A percentile compares a stretch with the other conserved stretches of the same genome.
Evolutionary conservation across 2,888 invertebrate genomes (phyloP).

Genomic region (Campoplex capitator): DNA sequence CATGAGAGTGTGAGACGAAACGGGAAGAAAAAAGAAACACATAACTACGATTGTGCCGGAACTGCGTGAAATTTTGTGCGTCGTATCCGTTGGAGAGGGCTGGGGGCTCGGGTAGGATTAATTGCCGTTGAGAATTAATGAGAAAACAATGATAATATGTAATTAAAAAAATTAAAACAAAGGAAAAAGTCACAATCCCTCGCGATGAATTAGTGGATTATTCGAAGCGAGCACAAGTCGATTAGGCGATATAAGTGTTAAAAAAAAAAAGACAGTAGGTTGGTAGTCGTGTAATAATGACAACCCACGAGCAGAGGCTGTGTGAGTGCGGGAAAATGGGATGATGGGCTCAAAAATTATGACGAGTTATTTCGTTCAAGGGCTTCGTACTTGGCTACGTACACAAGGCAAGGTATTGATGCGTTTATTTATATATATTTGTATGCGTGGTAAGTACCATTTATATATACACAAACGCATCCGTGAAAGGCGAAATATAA

Average conservation of each 20-base stretch:
- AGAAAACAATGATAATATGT: conserved; percentile 46
- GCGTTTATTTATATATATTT: not conserved
- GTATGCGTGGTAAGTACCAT: not conserved
- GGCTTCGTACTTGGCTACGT: not conserved
- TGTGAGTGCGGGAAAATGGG: conserved; percentile 50
- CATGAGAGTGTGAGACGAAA: not conserved
- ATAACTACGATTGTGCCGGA: not conserved
- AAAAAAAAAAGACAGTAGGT: conserved; percentile 71
- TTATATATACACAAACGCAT: not conserved
- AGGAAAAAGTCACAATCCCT: conserved; percentile 71
- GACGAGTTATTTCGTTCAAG: not conserved
- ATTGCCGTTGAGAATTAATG: conserved; percentile 27
- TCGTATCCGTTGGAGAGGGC: not conserved
- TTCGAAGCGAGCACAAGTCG: conserved; percentile 77
- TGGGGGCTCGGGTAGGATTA: not conserved
- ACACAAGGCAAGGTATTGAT: conserved; percentile 5
- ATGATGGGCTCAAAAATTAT: conserved; percentile 17
- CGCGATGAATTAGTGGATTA: conserved; percentile 75
- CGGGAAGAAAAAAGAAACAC: not conserved
- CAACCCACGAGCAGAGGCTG: conserved; percentile 41
- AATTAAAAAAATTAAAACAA: conserved; percentile 22
- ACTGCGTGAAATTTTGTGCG: conserved; percentile 27
- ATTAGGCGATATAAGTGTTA: conserved; percentile 64
- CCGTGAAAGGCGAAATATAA: conserved; percentile 22
- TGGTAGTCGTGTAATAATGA: conserved; percentile 1